A percentile compares a stretch with the other conserved stretches of the same genome.
phyloP scores from a whole-genome alignment of 2,113 vertebrate genomes.

The Lophochroa leadbeateri region DNA sequence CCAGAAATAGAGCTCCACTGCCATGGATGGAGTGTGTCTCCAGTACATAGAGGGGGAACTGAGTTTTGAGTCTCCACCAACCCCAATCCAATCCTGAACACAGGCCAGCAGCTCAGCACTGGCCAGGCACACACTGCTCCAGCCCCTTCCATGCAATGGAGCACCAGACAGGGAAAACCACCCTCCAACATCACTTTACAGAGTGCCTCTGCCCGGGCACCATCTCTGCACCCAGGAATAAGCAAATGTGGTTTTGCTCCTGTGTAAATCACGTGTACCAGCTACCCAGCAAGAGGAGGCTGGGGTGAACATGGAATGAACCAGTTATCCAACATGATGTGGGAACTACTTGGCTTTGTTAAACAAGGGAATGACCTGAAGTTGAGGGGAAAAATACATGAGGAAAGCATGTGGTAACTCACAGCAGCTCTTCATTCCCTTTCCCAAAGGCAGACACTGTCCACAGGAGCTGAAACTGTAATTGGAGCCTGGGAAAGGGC shows the following conservation, averaged over 20 bases:
- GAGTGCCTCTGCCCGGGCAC: background rate
- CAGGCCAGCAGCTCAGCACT: background rate
- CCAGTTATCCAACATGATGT: accelerated
- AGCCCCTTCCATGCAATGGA: accelerated
- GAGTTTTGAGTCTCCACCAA: background rate
- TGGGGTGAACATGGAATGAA: background rate
- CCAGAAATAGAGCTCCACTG: background rate
- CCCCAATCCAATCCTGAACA: too few species aligned
- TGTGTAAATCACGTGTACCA: accelerated
- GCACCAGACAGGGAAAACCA: background rate
- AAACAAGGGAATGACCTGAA: background rate
- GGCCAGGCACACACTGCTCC: background rate
- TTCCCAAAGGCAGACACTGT: background rate
- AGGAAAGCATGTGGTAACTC: background rate
- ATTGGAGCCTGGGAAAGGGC: background rate
- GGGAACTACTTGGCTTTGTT: background rate
- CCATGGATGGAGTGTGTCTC: background rate
- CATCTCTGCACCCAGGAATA: background rate
- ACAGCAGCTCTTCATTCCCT: background rate
- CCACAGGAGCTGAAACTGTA: background rate
- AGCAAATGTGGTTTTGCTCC: background rate
- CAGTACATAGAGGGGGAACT: background rate
- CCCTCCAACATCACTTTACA: background rate
- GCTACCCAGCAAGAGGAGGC: background rate
- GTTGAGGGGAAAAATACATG: background rate